Evolutionary conservation across 2,888 invertebrate species (phyloP), one percentile per base, ranked within the genome.

Genomic region (Eudemis profundana): DNA sequence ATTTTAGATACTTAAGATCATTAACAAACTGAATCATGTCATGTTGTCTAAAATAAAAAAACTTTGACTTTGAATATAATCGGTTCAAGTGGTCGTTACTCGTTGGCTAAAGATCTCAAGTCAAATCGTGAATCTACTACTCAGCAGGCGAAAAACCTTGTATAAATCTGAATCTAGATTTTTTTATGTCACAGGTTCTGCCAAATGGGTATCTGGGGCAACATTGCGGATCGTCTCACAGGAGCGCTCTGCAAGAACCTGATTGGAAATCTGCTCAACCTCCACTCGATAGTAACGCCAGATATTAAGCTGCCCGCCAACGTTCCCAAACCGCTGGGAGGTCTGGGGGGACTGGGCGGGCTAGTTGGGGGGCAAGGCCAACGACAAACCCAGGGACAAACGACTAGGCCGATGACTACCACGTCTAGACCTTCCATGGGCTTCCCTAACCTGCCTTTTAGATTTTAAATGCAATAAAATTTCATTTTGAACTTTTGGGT

Each of bases 161-260:
- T 42, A 4, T 64, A 54, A 19, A 5, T 7, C n/a, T 44, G 46
- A 12, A 49, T 53, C 38, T 10, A 49, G 21, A 44, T 29, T 57
- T 59, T 44, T 19, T 42, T 17, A n/a, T n/a, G 57, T 86, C 83
- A 19, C 76, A 93, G 94, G 73, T 94, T 93, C 75, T 95, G 95
- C 74, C 93, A 95, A 83, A 95, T 95, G 92, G 95, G 94, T 4
- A 78, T 95, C 5, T 95, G 95, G 95, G 93, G 94, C 2, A 94
- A 94, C 67, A 87, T 94, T 62, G 90, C 86, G 0, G 93, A 95
- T 61, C 83, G 94, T 68, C 77, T 95, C 17, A 89, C 93, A 62
- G 93, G 93, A 23, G 77, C 89, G 0, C 74, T 93, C 1, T 95
- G 95, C 74, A 86, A 90, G 72, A 85, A 88, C 38, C 54, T 89